Conservation (phyloP, 2,888 invertebrate species). For the Sinohyriopsis cumingii region DNA sequence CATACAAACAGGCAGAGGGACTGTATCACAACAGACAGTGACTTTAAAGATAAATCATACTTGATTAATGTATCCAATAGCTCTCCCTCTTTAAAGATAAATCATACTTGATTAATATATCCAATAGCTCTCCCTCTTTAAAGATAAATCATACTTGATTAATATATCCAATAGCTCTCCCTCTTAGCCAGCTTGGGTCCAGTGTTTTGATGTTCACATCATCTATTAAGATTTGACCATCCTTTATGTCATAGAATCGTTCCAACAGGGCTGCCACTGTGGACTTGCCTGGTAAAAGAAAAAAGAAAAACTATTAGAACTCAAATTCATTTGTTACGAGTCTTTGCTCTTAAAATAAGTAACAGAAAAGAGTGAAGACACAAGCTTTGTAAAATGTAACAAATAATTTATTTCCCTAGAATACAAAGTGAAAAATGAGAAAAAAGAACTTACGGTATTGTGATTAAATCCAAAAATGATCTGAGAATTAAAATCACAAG, state of each 20-base stretch:
- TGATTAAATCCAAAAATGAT: too few species aligned
- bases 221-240: conserved; percentile 84
- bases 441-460: too few species aligned
- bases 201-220: conserved; percentile 81
- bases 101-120: conserved; percentile 83
- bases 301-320: not conserved
- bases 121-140: conserved; percentile 87
- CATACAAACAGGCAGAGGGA: too few species aligned
- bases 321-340: too few species aligned
- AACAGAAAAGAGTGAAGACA: too few species aligned
- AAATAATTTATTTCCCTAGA: too few species aligned
- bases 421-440: too few species aligned
- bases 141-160: conserved; percentile 78
- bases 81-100: conserved; percentile 80
- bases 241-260: conserved; percentile 88
- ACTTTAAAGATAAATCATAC: conserved; percentile 39
- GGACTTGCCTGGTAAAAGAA: conserved; percentile 79
- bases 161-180: conserved; percentile 88
- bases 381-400: too few species aligned
- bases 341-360: too few species aligned
- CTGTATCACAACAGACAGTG: too few species aligned
- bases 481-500: too few species aligned
- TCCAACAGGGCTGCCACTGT: conserved; percentile 92
- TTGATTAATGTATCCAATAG: conserved; percentile 91
- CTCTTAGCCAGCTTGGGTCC: conserved; percentile 89